phyloP scores from a whole-genome alignment of 1,140 invertebrate species.

The Rhagoletis pomonella region DNA sequence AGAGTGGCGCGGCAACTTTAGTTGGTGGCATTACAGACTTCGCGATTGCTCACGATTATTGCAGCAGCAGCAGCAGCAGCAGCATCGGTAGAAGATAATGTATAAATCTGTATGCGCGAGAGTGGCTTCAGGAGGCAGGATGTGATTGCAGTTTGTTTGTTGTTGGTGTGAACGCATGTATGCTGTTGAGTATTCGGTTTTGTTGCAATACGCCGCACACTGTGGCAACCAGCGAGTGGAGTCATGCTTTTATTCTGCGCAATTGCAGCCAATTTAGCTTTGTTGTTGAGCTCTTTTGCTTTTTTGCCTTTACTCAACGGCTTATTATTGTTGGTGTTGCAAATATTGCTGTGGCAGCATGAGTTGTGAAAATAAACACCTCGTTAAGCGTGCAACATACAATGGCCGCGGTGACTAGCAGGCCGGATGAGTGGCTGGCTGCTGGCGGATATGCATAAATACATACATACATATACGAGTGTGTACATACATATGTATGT shows the following conservation, averaged over 20 bases:
- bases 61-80: not conserved
- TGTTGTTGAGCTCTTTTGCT: not conserved
- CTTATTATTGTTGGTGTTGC: slow-evolving; percentile 53
- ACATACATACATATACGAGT: not conserved
- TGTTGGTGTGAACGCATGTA: not conserved
- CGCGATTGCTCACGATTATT: not conserved
- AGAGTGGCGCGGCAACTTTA: slow-evolving; percentile 11
- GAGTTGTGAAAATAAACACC: slow-evolving; percentile 74
- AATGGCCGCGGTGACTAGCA: not conserved
- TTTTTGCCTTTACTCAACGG: not conserved
- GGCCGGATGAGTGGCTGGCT: not conserved
- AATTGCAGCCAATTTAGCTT: slow-evolving; percentile 36
- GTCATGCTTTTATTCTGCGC: slow-evolving; percentile 23
- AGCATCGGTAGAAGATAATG: not conserved
- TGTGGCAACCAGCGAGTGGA: not conserved
- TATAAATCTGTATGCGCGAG: not conserved
- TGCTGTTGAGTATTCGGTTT: not conserved
- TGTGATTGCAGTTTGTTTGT: not conserved
- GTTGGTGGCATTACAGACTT: not conserved
- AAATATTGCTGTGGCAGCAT: slow-evolving; percentile 56
- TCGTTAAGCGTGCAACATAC: slow-evolving; percentile 71
- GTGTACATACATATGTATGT: not conserved
- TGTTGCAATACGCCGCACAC: not conserved
- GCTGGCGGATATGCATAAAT: not conserved
- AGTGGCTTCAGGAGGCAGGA: not conserved